Base-by-base conservation (phyloP, 2,113 vertebrate species). In the Puffinus mauretanicus region DNA sequence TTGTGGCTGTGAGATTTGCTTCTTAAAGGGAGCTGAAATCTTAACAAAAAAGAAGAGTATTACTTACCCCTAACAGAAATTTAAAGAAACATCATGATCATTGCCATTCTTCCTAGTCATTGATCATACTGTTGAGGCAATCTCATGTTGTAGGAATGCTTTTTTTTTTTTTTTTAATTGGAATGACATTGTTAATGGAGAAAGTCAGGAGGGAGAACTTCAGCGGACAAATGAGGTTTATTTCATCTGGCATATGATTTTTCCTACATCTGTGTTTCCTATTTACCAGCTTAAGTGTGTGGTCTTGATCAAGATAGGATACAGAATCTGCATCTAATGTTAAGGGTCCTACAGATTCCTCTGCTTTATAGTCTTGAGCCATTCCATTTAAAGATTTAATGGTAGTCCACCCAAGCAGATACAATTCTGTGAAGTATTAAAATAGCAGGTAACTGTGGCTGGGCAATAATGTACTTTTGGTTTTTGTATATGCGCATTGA, bases 21-120 rank as follows among this genome's bases (percentile, higher is more conserved):
- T 42, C 40, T 47, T 55, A 38, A 51, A 84, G 38, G 38, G 42
- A 87, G 17, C 54, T 46, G 67, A 46, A 78, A 36, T 73, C 9
- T n/a, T 77, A 49, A 73, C 24, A 17, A 42, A 36, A 57, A 49
- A 44, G 19, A 25, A 30, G 5, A 42, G 5, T 52, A 40, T 87
- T 84, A 17, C 22, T 91, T 83, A 47, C 4, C 16, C 49, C 13
- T 51, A 40, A 34, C 19, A 85, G 57, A 82, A 92, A 30, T 72
- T 4, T 54, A 24, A 75, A 66, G 73, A 78, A 82, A 46, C 6
- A 16, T 77, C 6, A 13, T 0, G 0, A 38, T 47, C 55, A 29
- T 76, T 93, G 52, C 36, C 7, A 11, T 79, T 93, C 11, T 34
- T 90, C 19, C 5, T 67, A 20, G 44, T 46, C 16, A 27, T 64